Evolutionary conservation across 2,797 vertebrate species (phyloP), one percentile per base, ranked within the genome.

Genomic region (Botia kubotai): DNA sequence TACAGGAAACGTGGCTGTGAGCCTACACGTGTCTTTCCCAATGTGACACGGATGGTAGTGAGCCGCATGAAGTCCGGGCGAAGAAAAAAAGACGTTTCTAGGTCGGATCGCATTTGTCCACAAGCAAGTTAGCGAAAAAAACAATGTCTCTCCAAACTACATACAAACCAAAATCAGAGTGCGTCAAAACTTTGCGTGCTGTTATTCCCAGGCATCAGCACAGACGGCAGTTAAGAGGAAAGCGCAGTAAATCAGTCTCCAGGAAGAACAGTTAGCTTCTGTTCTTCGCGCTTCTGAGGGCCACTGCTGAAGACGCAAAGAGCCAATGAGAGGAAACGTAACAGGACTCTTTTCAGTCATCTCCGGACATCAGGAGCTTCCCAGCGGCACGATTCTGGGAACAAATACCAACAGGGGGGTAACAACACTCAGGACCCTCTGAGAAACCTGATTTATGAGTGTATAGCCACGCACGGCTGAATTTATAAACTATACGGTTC

Each of bases 21-120:
- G 75, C 86, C 85, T 87, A 90, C 92, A 92, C 93, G 92, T 91
- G 90, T 89, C 87, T 85, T 82, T 87, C 74, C 84, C 87, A 87
- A 88, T 90, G 90, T 89, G 87, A 88, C 88, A 57, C 10, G 46
- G 33, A 77, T 48, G 52, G 13, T 43, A 21, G 29, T 26, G 52
- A 17, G 58, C 55, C n/a, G 12, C 12, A 19, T 36, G 6, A 13
- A 33, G 26, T 67, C 57, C 29, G 33, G 16, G 26, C 26, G 53
- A 14, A 3, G 43, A 29, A 21, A 46, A 33, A 50, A 58, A 57
- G 16, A 14, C 19, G 13, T 52, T 17, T 17, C 16, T 36, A 36
- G n/a, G 16, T 4, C 13, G 19, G 52, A 36, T 72, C 60, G 52
- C n/a, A 36, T 60, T 8, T 12, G n/a, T 50, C 8, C 2, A 53